Percentiles rank a stretch among this genome's conserved stretches.
These are phyloP conservation scores for Hypotaenidia philippensis DNA, from an alignment of 2,797 vertebrate species.

Conservation along the genomic window DNA sequence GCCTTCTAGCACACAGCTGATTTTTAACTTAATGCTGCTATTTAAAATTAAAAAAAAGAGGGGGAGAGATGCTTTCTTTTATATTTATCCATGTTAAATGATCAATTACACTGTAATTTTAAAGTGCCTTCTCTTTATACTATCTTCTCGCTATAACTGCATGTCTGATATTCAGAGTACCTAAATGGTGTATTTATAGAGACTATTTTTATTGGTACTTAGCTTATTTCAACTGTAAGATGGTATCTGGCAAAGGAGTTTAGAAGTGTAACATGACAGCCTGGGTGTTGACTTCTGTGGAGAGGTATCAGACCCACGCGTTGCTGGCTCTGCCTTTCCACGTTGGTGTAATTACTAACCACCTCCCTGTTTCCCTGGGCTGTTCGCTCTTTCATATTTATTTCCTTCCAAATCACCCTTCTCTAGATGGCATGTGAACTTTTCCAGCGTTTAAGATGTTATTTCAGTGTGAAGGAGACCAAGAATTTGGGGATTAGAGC, in stretches of 20 bases:
- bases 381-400: neutral
- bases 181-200: neutral
- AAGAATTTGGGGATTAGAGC: neutral
- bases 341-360: neutral
- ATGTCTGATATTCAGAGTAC: neutral
- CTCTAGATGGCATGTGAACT: neutral
- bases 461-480: neutral
- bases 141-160: neutral
- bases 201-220: neutral
- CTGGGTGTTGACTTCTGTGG: neutral
- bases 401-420: neutral
- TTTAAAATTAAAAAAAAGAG: neutral
- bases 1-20: neutral
- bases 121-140: neutral
- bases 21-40: neutral
- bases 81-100: neutral
- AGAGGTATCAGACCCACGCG: neutral
- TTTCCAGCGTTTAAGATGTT: neutral
- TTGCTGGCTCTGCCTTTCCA: neutral
- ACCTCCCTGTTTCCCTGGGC: neutral
- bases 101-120: neutral
- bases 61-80: neutral
- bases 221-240: neutral
- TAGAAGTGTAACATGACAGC: neutral
- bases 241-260: neutral